These are phyloP conservation scores for Andrena bucephala DNA, from an alignment of 2,888 invertebrate species.

Conservation along the genomic window DNA sequence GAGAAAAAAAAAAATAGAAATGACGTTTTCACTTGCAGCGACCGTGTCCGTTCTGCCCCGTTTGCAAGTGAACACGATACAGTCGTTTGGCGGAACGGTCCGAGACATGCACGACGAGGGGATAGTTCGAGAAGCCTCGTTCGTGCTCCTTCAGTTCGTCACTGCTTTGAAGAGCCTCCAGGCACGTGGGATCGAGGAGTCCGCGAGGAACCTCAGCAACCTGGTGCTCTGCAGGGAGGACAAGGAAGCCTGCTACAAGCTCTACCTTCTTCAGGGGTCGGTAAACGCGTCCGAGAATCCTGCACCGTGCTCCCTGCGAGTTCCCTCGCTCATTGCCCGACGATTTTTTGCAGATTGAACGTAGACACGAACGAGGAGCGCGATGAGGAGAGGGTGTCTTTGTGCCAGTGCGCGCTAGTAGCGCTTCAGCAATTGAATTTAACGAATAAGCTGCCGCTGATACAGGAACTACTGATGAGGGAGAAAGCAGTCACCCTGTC, in stretches of 20 bases:
- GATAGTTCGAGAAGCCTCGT: conserved; percentile 89
- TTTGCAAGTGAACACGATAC: conserved; percentile 91
- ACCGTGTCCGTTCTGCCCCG: conserved; percentile 91
- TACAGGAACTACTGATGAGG: conserved; percentile 89
- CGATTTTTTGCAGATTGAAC: conserved; percentile 86
- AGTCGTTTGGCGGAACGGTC: conserved; percentile 87
- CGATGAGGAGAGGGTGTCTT: conserved; percentile 89
- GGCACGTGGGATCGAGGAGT: conserved; percentile 93
- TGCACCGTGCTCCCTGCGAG: not conserved
- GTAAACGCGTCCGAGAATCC: conserved; percentile 69
- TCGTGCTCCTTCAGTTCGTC: conserved; percentile 92
- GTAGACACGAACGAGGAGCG: conserved; percentile 88
- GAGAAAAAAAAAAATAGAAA: not conserved
- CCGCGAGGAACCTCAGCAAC: conserved; percentile 89
- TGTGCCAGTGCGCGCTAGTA: conserved; percentile 92
- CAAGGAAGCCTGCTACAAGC: conserved; percentile 88
- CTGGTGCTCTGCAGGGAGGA: conserved; percentile 91
- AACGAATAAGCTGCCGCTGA: conserved; percentile 88
- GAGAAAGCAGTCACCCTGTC: conserved; percentile 90
- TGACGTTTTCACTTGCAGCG: conserved; percentile 84
- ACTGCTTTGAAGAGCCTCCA: conserved; percentile 93
- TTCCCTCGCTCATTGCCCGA: conserved; percentile 49
- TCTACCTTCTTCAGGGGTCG: conserved; percentile 92
- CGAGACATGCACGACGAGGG: conserved; percentile 86
- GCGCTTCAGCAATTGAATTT: conserved; percentile 90